phyloP scores from a whole-genome alignment of 1,140 invertebrate genomes.

The Asbolus verrucosus region DNA sequence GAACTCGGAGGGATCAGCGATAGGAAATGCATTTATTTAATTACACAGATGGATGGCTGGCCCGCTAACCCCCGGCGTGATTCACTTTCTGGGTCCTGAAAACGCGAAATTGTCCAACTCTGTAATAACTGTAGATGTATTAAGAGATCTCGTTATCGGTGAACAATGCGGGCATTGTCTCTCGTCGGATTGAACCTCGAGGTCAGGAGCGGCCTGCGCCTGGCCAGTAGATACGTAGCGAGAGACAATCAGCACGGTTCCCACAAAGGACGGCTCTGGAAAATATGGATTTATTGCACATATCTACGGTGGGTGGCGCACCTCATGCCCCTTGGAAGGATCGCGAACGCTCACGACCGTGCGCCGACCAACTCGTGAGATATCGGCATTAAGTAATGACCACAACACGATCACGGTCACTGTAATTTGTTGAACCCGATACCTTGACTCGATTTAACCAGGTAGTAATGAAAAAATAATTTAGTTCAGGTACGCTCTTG shows the following conservation, averaged over 20 bases:
- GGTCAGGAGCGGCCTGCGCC: constrained; percentile 46
- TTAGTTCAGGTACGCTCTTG: constrained; percentile 11
- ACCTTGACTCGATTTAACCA: constrained; percentile 55
- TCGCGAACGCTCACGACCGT: constrained; percentile 54
- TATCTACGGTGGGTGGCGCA: constrained; percentile 60
- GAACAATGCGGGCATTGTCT: constrained; percentile 55
- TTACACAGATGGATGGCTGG: constrained; percentile 51
- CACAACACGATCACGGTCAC: constrained; percentile 60
- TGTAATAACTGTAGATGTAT: constrained; percentile 50
- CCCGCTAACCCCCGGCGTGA: constrained; percentile 9
- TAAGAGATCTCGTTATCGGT: constrained; percentile 52
- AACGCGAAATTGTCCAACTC: constrained; percentile 5
- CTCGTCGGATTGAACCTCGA: constrained; percentile 39
- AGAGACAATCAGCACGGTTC: constrained; percentile 48
- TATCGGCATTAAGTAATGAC: constrained; percentile 60
- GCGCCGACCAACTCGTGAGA: constrained; percentile 57
- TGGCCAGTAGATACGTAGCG: constrained; percentile 8
- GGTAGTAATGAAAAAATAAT: constrained; percentile 52
- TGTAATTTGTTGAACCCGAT: constrained; percentile 62
- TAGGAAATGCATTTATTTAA: constrained; percentile 55
- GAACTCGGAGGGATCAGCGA: constrained; percentile 35
- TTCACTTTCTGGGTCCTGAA: constrained; percentile 11
- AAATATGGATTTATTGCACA: constrained; percentile 61
- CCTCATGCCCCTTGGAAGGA: constrained; percentile 57
- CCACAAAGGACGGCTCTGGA: constrained; percentile 56